A percentile compares a stretch with the other conserved stretches of the same genome.
Conservation (phyloP, 53 echinoderm and acorn worm genomes). For the Luidia sarsii region DNA sequence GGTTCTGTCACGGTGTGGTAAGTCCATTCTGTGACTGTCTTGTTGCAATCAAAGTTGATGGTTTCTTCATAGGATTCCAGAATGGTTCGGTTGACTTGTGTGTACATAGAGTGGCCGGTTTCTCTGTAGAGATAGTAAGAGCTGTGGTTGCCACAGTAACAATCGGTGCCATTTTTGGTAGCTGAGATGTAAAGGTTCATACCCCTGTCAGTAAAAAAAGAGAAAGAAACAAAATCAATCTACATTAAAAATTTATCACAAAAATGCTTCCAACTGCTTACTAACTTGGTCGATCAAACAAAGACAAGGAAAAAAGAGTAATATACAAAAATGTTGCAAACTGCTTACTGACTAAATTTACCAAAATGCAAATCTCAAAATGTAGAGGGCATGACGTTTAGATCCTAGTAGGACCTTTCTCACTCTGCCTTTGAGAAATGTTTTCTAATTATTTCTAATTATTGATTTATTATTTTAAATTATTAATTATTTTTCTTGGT, state of each 20-base stretch:
- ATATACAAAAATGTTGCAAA: too few species aligned
- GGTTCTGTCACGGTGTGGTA: constrained; percentile 35
- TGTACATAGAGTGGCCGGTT: constrained; percentile 36
- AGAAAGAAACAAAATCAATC: not conserved
- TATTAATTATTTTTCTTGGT: too few species aligned
- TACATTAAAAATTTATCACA: not conserved
- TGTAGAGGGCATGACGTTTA: too few species aligned
- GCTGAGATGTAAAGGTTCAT: constrained; percentile 52
- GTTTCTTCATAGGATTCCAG: constrained; percentile 54
- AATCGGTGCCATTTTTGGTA: constrained; percentile 64
- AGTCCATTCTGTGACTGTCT: constrained; percentile 33
- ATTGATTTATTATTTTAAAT: too few species aligned
- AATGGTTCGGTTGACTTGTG: constrained; percentile 44
- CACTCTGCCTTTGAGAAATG: not conserved
- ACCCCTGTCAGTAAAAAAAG: constrained; percentile 33
- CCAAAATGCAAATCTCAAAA: too few species aligned
- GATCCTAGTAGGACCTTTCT: too few species aligned
- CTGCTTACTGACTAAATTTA: too few species aligned
- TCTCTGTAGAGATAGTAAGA: constrained; percentile 34
- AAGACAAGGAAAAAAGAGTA: not conserved
- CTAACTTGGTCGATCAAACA: not conserved
- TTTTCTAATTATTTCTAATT: not conserved
- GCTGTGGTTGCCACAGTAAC: constrained; percentile 65
- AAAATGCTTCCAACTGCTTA: not conserved
- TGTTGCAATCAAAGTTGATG: constrained; percentile 49